Evolutionary conservation across 2,888 invertebrate genomes (phyloP).

Genomic region (Dryobota labecula): DNA sequence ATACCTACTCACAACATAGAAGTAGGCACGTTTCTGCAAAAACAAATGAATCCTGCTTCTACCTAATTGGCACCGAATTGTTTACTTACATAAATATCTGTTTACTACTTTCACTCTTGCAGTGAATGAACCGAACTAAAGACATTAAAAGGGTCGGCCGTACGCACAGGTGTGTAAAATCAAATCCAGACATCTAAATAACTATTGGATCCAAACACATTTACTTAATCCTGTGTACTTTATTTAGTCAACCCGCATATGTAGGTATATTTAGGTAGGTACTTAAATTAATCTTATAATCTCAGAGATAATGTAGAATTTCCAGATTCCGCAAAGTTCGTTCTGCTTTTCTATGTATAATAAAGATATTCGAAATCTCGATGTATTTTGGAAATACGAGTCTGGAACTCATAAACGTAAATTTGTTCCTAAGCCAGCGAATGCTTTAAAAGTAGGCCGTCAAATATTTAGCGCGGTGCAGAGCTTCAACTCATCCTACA

Average conservation of each 20-base stretch:
- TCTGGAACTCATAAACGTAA: conserved; percentile 77
- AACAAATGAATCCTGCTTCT: conserved; percentile 46
- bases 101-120: conserved; percentile 69
- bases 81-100: conserved; percentile 62
- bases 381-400: conserved; percentile 74
- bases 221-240: conserved; percentile 74
- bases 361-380: conserved; percentile 73
- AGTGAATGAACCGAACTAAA: conserved; percentile 81
- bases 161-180: conserved; percentile 85
- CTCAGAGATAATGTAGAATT: conserved; percentile 50
- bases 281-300: conserved; percentile 54
- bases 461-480: conserved; percentile 74
- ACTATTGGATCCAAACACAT: conserved; percentile 80
- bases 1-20: conserved; percentile 18
- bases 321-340: conserved; percentile 30
- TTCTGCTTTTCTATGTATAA: conserved; percentile 67
- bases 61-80: conserved; percentile 51
- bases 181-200: conserved; percentile 82
- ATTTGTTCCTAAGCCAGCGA: conserved; percentile 77
- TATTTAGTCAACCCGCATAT: conserved; percentile 56
- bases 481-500: conserved; percentile 71
- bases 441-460: conserved; percentile 75
- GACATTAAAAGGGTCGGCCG: conserved; percentile 83
- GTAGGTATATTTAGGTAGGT: conserved; percentile 34
- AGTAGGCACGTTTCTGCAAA: conserved; percentile 12